Evolutionary conservation across 2,888 invertebrate species (phyloP).

Genomic region (Deroplatys truncata): DNA sequence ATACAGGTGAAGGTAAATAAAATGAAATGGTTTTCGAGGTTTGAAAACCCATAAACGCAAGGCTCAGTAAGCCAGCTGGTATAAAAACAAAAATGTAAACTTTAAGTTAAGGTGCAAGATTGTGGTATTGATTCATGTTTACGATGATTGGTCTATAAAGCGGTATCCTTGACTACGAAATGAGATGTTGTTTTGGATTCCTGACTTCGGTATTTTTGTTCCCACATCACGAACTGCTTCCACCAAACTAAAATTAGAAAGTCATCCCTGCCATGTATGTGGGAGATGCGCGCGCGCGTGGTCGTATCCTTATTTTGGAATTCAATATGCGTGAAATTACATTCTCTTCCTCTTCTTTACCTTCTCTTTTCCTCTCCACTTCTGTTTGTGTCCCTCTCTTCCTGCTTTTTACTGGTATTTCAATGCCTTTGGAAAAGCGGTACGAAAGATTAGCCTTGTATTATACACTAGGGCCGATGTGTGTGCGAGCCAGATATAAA

Average conservation of each 20-base stretch:
- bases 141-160: neutral
- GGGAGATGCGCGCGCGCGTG: neutral
- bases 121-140: neutral
- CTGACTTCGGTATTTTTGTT: neutral
- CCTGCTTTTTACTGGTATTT: neutral
- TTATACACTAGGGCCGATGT: neutral
- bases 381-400: neutral
- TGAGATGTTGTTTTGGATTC: neutral
- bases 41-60: no score
- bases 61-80: no score
- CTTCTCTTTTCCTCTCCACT: neutral
- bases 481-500: no score
- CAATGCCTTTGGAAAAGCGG: neutral
- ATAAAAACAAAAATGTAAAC: no score
- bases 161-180: neutral
- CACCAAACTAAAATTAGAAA: neutral
- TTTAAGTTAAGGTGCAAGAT: no score
- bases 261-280: neutral
- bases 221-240: neutral
- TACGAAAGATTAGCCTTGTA: neutral
- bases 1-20: no score
- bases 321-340: conserved; percentile 2
- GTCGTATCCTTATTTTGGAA: neutral
- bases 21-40: no score
- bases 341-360: neutral